Percentiles rank a stretch among this genome's conserved stretches.
Conservation (phyloP, 2,113 vertebrate genomes). For the Sisor rabdophorus region DNA sequence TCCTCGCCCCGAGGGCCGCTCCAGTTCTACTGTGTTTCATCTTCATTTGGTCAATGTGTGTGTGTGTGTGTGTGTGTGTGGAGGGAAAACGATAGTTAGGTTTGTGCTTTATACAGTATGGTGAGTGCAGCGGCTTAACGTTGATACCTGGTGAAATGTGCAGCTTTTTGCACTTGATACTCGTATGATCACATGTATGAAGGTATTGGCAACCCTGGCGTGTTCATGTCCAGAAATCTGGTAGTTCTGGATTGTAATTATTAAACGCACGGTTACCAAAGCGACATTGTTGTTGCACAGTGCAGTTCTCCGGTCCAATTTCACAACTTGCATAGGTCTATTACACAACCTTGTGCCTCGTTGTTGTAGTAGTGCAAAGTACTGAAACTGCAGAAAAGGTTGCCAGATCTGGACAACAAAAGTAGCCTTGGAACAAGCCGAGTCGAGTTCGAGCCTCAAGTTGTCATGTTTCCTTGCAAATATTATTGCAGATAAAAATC, state of each 20-base stretch:
- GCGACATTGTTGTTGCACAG: neutral
- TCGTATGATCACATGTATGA: too few relatives aligned
- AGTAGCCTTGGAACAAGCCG: neutral
- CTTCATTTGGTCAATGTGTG: constrained; percentile 16
- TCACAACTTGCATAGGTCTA: constrained; percentile 1
- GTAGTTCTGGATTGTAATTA: too few relatives aligned
- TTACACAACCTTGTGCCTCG: neutral
- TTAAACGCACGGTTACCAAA: neutral
- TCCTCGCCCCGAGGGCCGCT: constrained; percentile 10
- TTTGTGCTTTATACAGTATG: neutral
- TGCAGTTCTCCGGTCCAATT: neutral
- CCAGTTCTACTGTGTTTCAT: constrained; percentile 6
- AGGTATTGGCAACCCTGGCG: too few relatives aligned
- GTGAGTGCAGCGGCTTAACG: neutral
- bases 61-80: neutral
- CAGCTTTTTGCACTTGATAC: too few relatives aligned
- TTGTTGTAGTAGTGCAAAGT: neutral
- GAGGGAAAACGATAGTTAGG: neutral
- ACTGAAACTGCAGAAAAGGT: neutral
- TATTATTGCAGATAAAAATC: too few relatives aligned
- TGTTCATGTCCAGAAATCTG: too few relatives aligned
- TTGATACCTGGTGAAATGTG: too few relatives aligned
- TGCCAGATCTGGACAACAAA: neutral
- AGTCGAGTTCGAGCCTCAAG: too few relatives aligned
- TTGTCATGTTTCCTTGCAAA: too few relatives aligned